Percentiles rank a stretch among this genome's conserved stretches.
These are phyloP conservation scores for Tamias sibiricus DNA, from an alignment of 2,113 vertebrate species.

Conservation along the genomic window DNA sequence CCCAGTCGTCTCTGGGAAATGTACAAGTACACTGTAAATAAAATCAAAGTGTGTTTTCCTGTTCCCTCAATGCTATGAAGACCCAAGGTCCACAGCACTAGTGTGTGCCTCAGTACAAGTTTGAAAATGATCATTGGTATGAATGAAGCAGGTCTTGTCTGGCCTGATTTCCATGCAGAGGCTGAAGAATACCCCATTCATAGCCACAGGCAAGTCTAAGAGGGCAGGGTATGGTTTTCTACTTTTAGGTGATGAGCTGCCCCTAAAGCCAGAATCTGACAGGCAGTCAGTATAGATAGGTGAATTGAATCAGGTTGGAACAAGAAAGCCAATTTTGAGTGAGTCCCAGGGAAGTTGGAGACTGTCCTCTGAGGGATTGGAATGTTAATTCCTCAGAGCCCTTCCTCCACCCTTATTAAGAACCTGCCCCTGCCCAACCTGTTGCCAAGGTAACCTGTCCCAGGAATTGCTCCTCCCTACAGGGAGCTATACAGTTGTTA, in stretches of 20 bases:
- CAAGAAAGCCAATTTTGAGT: too few relatives aligned
- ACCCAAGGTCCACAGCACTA: not conserved
- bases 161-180: not conserved
- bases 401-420: too few relatives aligned
- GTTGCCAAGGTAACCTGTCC: too few relatives aligned
- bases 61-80: not conserved
- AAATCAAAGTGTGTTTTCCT: not conserved
- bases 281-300: too few relatives aligned
- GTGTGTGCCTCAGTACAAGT: not conserved
- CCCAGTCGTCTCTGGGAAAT: not conserved
- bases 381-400: too few relatives aligned
- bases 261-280: too few relatives aligned
- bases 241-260: not conserved
- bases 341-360: too few relatives aligned
- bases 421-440: too few relatives aligned
- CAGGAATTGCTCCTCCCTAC: too few relatives aligned
- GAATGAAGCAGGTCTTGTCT: not conserved
- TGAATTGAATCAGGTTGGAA: too few relatives aligned
- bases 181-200: not conserved
- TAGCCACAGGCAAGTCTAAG: not conserved
- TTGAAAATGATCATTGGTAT: not conserved
- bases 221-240: fast-evolving
- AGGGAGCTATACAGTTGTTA: too few relatives aligned
- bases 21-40: not conserved
- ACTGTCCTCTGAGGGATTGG: too few relatives aligned